Percentiles rank a stretch among this genome's conserved stretches.
Conservation (phyloP, 2,888 invertebrate species). For the Pseudanteris insignis region DNA sequence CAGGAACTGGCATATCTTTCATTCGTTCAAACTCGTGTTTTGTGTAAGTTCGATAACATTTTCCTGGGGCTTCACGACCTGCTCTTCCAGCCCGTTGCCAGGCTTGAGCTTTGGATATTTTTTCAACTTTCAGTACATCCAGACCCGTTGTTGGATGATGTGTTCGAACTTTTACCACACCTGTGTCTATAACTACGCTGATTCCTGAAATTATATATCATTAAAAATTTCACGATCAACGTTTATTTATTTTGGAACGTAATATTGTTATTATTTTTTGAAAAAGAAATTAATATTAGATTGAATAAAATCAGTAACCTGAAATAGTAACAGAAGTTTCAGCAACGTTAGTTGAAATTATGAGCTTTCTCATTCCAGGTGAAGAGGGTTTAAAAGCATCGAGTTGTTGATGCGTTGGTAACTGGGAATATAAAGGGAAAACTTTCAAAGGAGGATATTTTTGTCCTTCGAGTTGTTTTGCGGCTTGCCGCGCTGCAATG, state of each 20-base stretch:
- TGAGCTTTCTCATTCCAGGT: slow-evolving; percentile 83
- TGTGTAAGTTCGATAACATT: slow-evolving; percentile 89
- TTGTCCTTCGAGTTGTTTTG: slow-evolving; percentile 73
- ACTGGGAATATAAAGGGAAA: slow-evolving; percentile 89
- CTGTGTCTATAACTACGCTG: slow-evolving; percentile 89
- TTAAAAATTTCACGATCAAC: neutral
- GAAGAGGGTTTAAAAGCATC: slow-evolving; percentile 83
- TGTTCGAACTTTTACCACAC: slow-evolving; percentile 87
- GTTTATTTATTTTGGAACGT: neutral
- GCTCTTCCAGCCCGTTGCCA: slow-evolving; percentile 94
- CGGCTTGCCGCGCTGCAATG: slow-evolving; percentile 77
- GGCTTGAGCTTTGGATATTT: slow-evolving; percentile 90
- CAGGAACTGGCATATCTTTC: slow-evolving; percentile 80
- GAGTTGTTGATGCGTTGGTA: slow-evolving; percentile 86
- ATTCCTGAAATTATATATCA: slow-evolving; percentile 70
- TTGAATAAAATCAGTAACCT: too few species aligned
- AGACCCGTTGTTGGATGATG: slow-evolving; percentile 85
- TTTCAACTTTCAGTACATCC: slow-evolving; percentile 82
- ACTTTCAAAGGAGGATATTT: slow-evolving; percentile 76
- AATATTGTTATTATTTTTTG: neutral
- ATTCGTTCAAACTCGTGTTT: slow-evolving; percentile 78
- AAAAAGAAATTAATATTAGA: neutral
- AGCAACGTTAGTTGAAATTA: slow-evolving; percentile 96
- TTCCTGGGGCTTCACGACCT: slow-evolving; percentile 85
- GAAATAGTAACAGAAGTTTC: slow-evolving; percentile 97